Conservation (phyloP, 1,140 invertebrate species). For the Leucophenga varia region DNA sequence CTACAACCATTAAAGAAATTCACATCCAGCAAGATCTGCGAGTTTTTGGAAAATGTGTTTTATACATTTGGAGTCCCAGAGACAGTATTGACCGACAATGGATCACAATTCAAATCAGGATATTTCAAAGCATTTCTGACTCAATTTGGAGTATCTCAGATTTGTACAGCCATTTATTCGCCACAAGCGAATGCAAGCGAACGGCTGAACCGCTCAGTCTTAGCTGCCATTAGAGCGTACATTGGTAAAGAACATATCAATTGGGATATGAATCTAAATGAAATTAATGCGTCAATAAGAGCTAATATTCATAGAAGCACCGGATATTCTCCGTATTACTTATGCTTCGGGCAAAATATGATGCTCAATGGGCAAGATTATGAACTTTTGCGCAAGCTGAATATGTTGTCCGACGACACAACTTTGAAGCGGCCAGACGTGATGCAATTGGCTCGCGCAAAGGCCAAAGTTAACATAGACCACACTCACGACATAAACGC, state of each 20-base stretch:
- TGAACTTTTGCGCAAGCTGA: conserved; percentile 3
- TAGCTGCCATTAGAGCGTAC: conserved; percentile 9
- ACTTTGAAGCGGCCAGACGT: neutral
- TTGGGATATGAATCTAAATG: conserved; percentile 6
- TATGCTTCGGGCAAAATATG: conserved; percentile 15
- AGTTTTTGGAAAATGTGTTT: conserved; percentile 9
- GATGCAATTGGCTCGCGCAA: neutral
- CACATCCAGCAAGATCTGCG: neutral
- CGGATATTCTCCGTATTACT: conserved; percentile 7
- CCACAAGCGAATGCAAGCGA: conserved; percentile 12
- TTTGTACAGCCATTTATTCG: conserved; percentile 6
- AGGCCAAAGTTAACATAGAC: neutral
- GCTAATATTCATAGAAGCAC: conserved; percentile 5
- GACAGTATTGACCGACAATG: conserved; percentile 1
- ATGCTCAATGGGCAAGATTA: conserved; percentile 11
- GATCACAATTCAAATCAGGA: conserved; percentile 1
- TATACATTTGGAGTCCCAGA: conserved; percentile 7
- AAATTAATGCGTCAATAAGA: conserved; percentile 6
- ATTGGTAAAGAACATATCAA: conserved; percentile 2
- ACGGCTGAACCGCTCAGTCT: conserved; percentile 4
- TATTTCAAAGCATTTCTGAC: neutral
- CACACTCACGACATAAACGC: neutral
- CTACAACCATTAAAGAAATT: conserved; percentile 4
- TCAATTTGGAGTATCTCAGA: conserved; percentile 2
- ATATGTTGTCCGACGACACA: conserved; percentile 5